A percentile compares a stretch with the other conserved stretches of the same genome.
Conservation (phyloP, 2,888 invertebrate species). For the Ichneumoninae sp. region DNA sequence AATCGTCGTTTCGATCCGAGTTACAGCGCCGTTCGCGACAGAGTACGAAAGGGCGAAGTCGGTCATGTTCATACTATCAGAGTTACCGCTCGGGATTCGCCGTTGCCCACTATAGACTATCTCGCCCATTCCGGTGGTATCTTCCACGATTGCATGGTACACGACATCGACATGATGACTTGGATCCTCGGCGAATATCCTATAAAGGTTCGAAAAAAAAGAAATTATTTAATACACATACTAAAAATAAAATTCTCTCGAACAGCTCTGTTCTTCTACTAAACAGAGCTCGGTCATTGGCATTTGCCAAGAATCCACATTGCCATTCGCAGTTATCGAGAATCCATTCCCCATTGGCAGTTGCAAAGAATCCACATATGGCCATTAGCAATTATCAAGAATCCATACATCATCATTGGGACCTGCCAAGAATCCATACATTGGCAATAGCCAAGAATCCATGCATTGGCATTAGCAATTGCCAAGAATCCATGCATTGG, state of each 20-base stretch:
- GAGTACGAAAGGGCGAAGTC: constrained; percentile 86
- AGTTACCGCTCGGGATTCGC: constrained; percentile 88
- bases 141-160: constrained; percentile 89
- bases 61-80: constrained; percentile 88
- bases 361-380: no score
- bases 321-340: no score
- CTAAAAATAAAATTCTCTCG: neutral
- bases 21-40: constrained; percentile 85
- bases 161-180: constrained; percentile 88
- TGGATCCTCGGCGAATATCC: constrained; percentile 89
- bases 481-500: no score
- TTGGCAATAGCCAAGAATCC: no score
- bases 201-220: constrained; percentile 84
- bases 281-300: no score
- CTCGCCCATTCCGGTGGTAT: constrained; percentile 88
- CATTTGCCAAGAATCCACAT: no score
- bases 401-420: no score
- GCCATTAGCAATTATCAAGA: no score
- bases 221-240: neutral
- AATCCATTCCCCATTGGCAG: no score
- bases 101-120: constrained; percentile 87
- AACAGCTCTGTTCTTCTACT: neutral
- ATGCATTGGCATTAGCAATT: no score
- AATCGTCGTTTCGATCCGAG: constrained; percentile 89
- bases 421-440: no score